Base-by-base conservation (phyloP, 2,888 invertebrate species). In the Junonia oenone region DNA sequence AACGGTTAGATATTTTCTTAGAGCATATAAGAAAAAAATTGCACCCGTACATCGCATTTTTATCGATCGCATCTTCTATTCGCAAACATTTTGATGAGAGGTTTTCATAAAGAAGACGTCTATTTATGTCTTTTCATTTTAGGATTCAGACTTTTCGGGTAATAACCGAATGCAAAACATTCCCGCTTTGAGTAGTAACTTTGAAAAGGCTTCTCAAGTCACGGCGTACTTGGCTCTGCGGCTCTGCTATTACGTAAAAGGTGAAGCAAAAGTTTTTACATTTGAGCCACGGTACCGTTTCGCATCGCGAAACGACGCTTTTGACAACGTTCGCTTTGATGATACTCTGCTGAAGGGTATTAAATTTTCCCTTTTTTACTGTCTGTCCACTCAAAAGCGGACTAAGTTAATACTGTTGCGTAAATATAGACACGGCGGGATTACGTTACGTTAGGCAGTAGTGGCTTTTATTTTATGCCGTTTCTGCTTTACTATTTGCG, bases 181-280 rank as follows among this genome's bases (percentile, higher is more conserved):
- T 83, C 79, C 77, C 64, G 78, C 85, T 87, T 86, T 86, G 84
- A 84, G 78, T 66, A 68, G 73, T 68, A 85, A 86, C 78, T 87
- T 86, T 64, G 79, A 75, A 83, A 85, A 85, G 81, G 83, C 78
- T 84, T 77, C 83, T 79, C 74, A 79, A 83, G 82, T 78, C 76
- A 72, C 69, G 70, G 69, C 69, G 70, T 71, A 68, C 60, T 59
- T 58, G 65, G 59, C 62, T 66, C 58, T 63, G 65, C 76, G 63
- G 73, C 73, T 71, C 72, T 71, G 72, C 75, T 76, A 79, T 81
- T 79, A 83, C 80, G 75, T 75, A 83, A 86, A 82, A 85, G 83
- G 83, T 83, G 76, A 55, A 78, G 86, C 76, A 79, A 83, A 89
- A 88, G 80, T 88, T 90, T 90, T 86, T 84, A 81, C 83, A 83